phyloP scores from a whole-genome alignment of 2,888 invertebrate species.

The Notocelia uddmanniana region DNA sequence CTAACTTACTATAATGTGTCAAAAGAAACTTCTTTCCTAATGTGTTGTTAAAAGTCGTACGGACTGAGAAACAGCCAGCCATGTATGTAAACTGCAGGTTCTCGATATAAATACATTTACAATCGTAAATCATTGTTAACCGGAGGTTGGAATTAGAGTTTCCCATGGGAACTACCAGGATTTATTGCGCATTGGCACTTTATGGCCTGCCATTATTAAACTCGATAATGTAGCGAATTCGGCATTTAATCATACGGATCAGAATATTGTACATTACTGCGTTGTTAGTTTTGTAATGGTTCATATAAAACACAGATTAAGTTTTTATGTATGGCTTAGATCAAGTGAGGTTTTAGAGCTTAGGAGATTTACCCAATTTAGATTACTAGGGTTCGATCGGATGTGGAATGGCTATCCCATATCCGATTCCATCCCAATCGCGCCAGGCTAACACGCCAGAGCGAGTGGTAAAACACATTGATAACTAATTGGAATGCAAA shows the following conservation, averaged over 20 bases:
- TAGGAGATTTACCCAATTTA: too few species aligned
- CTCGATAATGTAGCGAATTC: slow-evolving; percentile 1
- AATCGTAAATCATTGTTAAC: slow-evolving; percentile 22
- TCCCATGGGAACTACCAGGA: slow-evolving; percentile 21
- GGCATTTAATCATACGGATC: neutral
- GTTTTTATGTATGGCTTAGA: too few species aligned
- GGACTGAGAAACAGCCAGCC: neutral
- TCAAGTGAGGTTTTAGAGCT: too few species aligned
- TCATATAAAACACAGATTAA: neutral
- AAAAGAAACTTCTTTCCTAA: too few species aligned
- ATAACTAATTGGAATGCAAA: too few species aligned
- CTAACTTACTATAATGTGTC: too few species aligned
- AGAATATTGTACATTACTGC: neutral
- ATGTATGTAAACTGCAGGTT: neutral
- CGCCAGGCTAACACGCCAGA: too few species aligned
- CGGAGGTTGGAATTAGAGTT: slow-evolving; percentile 13
- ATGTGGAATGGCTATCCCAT: too few species aligned
- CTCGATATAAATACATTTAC: neutral
- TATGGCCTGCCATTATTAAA: slow-evolving; percentile 16
- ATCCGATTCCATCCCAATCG: too few species aligned
- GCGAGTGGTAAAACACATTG: too few species aligned
- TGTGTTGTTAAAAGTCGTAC: neutral
- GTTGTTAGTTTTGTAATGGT: neutral
- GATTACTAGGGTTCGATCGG: too few species aligned
- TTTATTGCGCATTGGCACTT: slow-evolving; percentile 29